Evolutionary conservation across 2,113 vertebrate species (phyloP), one percentile per base, ranked within the genome.

Genomic region (Eretmochelys imbricata): DNA sequence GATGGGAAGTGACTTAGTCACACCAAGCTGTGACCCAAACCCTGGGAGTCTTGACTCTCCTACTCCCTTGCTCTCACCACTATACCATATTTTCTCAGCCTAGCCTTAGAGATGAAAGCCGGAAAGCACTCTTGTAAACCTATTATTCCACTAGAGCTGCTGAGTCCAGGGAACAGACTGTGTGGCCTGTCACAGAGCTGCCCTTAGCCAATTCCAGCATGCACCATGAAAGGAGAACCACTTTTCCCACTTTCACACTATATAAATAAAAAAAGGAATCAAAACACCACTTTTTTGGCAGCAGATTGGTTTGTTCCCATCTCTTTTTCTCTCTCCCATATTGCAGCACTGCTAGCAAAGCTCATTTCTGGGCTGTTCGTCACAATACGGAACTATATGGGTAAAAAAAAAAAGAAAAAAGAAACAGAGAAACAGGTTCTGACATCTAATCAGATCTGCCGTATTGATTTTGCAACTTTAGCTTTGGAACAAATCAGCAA

Each of bases 401-500:
- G 55, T 84, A 96, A 88, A 65, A 78, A 69, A 90, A 92, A 94
- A 92, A 92, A 92, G 86, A 48, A 91, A 89, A 93, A 35, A 90
- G 80, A 94, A 97, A 87, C 93, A 88, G 85, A 96, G 85, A 94
- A 97, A 96, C 94, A 95, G 93, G 75, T 95, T 97, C 94, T 97
- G 96, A 97, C 97, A 97, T 96, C 96, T 97, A 96, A 97, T 97
- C 96, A 97, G 94, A 97, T 96, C 91, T 59, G 86, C 93, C 9
- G 94, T 95, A 98, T 97, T 94, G 98, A 97, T 98, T 97, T 95
- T 85, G 91, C 93, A 93, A 85, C 90, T 95, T 93, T 31, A 94
- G 87, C 95, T 97, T 88, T 69, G 82, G 93, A 97, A 95, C 91
- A 85, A 97, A 96, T 89, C 91, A 89, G 89, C 93, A 93, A 13